Conservation (phyloP, 2,113 vertebrate species). For the Grus americana region DNA sequence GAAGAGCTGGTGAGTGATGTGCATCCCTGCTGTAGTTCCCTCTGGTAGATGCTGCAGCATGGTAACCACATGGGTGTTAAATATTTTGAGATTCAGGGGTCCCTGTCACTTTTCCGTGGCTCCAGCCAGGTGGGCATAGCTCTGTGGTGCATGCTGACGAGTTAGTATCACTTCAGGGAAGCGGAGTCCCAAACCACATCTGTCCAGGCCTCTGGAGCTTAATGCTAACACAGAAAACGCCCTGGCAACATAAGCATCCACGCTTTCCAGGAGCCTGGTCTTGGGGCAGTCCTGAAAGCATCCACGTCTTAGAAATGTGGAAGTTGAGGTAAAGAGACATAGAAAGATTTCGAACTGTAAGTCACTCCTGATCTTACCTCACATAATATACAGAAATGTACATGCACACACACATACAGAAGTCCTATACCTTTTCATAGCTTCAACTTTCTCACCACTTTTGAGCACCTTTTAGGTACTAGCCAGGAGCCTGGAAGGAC, state of each 20-base stretch:
- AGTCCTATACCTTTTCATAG: not conserved
- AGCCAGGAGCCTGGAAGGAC: not conserved
- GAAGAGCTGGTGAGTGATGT: not conserved
- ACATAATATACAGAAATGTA: rapidly evolving
- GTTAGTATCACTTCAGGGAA: not conserved
- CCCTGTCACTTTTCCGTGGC: not conserved
- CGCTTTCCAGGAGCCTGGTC: not conserved
- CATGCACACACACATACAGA: not conserved
- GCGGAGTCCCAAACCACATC: not conserved
- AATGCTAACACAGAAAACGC: rapidly evolving
- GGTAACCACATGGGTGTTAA: not conserved
- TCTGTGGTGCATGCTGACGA: rapidly evolving
- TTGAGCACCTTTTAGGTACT: not conserved
- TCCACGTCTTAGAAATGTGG: not conserved
- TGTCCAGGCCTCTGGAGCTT: not conserved
- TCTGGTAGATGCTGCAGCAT: not conserved
- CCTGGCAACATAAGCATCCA: not conserved
- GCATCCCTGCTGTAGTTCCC: not conserved
- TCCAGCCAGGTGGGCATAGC: not conserved
- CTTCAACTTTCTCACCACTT: not conserved
- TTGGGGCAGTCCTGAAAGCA: not conserved
- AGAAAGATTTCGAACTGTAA: not conserved
- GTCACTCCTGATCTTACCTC: not conserved
- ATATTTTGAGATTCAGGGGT: not conserved
- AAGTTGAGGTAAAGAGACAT: not conserved